Percentiles rank a stretch among this genome's conserved stretches.
Evolutionary conservation across 92 coral and sea anemone genomes (phyloP).

Genomic region (Blastomussa wellsi): DNA sequence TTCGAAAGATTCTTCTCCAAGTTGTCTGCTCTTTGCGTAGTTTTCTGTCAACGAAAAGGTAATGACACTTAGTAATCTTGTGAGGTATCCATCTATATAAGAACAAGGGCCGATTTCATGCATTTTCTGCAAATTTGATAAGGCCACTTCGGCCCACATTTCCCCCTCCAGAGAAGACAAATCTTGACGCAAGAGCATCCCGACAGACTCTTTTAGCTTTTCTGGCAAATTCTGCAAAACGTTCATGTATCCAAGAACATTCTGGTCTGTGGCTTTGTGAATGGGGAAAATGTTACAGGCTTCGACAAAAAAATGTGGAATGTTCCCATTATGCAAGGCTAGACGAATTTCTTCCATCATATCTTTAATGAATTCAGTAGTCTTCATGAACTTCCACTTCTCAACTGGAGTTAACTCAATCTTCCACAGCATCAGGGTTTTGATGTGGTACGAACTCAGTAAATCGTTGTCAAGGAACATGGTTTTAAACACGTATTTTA

Average conservation of each 20-base stretch:
- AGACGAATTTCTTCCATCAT: conserved; percentile 31
- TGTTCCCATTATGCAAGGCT: conserved; percentile 16
- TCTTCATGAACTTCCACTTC: conserved; percentile 28
- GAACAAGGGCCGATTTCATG: not conserved
- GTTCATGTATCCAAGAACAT: conserved; percentile 15
- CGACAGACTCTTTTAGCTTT: not conserved
- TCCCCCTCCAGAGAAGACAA: conserved; percentile 7
- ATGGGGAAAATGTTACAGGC: conserved; percentile 49
- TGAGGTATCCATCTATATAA: conserved; percentile 45
- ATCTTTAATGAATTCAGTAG: conserved; percentile 24
- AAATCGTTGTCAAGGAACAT: conserved; percentile 31
- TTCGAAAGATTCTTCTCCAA: conserved; percentile 24
- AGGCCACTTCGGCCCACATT: not conserved
- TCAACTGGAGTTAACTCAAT: conserved; percentile 25
- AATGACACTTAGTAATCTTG: conserved; percentile 47
- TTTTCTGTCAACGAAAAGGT: conserved; percentile 37
- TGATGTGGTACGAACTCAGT: conserved; percentile 46
- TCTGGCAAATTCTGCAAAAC: conserved; percentile 17
- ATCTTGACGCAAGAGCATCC: conserved; percentile 21
- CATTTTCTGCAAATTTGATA: conserved; percentile 4
- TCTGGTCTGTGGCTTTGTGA: conserved; percentile 32
- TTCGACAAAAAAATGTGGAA: conserved; percentile 44
- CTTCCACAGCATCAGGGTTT: conserved; percentile 58
- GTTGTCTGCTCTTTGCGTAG: not conserved
- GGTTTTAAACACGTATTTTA: conserved; percentile 40